phyloP scores from a whole-genome alignment of 2,113 vertebrate genomes.

The Dolichotis patagonum region DNA sequence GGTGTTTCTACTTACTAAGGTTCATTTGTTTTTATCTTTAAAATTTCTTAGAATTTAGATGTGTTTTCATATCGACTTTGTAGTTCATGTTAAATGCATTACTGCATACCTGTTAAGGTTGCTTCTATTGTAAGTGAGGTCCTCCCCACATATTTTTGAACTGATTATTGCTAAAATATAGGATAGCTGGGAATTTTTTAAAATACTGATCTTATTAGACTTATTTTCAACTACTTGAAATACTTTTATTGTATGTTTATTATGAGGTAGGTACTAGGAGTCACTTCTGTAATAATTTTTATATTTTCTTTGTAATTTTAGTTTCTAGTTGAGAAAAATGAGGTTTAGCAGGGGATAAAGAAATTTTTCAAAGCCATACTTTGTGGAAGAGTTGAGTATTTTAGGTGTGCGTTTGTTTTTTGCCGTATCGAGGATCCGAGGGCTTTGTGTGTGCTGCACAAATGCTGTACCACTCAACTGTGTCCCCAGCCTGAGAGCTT shows the following conservation, averaged over 20 bases:
- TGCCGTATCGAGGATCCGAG: background rate
- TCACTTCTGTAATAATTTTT: constrained; percentile 39
- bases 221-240: constrained; percentile 8
- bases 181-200: background rate
- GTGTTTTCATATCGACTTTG: background rate
- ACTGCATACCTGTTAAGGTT: background rate
- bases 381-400: background rate
- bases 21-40: background rate
- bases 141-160: background rate
- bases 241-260: background rate
- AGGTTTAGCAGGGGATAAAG: background rate
- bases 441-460: background rate
- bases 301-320: background rate
- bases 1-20: background rate
- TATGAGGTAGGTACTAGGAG: background rate
- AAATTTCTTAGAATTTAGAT: background rate
- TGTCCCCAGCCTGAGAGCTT: background rate
- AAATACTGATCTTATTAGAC: background rate
- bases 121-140: background rate
- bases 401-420: background rate
- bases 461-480: background rate
- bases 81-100: background rate
- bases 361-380: background rate
- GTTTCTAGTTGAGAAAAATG: constrained; percentile 5
- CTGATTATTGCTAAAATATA: background rate